Evolutionary conservation across 2,113 vertebrate genomes (phyloP).

Genomic region (Actinemys pallida): DNA sequence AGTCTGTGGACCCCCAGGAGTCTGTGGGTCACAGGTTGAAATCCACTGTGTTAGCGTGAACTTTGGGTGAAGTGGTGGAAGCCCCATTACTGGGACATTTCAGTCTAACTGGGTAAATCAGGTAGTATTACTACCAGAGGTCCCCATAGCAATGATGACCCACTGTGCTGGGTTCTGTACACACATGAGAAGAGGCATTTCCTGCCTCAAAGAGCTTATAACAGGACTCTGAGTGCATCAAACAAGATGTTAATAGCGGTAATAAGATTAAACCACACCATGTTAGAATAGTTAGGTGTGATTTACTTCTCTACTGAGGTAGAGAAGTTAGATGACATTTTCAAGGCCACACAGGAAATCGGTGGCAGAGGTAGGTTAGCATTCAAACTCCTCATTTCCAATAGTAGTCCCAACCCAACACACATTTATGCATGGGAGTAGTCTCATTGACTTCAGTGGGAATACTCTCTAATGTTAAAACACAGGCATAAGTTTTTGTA

Average conservation of each 20-base stretch:
- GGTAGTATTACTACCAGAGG: too few relatives aligned
- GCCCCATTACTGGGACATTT: too few relatives aligned
- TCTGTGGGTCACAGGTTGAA: too few relatives aligned
- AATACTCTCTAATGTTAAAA: not conserved
- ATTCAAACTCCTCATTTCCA: accelerated
- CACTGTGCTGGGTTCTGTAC: not conserved
- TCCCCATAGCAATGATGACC: too few relatives aligned
- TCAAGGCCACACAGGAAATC: not conserved
- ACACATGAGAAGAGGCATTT: not conserved
- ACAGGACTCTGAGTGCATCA: not conserved
- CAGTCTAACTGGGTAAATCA: too few relatives aligned
- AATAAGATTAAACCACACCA: not conserved
- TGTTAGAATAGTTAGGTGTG: not conserved
- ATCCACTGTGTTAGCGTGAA: too few relatives aligned
- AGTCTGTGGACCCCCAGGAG: too few relatives aligned
- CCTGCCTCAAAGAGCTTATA: not conserved
- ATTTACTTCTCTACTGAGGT: not conserved
- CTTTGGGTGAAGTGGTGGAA: too few relatives aligned
- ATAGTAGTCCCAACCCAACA: too few relatives aligned
- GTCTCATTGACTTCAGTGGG: not conserved
- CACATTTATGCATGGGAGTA: not conserved
- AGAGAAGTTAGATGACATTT: not conserved
- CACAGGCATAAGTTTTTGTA: not conserved
- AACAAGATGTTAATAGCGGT: not conserved
- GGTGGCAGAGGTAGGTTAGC: not conserved